Conservation (phyloP, 2,797 vertebrate species). For the Arvicola amphibius region DNA sequence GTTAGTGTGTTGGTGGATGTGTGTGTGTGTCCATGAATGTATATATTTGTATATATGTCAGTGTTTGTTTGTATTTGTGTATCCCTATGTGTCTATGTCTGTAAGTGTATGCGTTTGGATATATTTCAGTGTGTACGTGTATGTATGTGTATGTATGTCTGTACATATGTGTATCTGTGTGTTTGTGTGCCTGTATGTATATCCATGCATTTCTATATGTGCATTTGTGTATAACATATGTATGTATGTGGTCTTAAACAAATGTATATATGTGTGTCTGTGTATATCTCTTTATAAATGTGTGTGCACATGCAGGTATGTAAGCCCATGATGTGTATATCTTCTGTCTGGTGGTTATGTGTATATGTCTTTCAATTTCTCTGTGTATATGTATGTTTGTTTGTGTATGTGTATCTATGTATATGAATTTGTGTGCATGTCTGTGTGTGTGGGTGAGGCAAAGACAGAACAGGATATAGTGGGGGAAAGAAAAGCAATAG, state of each 20-base stretch:
- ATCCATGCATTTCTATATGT: background rate
- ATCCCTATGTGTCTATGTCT: background rate
- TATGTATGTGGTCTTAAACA: background rate
- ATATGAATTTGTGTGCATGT: background rate
- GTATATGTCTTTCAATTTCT: background rate
- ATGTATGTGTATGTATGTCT: background rate
- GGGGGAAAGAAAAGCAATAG: background rate
- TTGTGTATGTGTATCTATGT: background rate
- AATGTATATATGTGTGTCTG: background rate
- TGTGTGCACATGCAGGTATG: background rate
- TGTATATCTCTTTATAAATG: background rate
- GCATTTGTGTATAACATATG: background rate
- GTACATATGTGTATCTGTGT: background rate
- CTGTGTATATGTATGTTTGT: background rate
- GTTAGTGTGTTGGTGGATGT: background rate
- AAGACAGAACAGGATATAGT: background rate
- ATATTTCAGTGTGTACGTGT: background rate
- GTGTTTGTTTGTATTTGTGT: background rate
- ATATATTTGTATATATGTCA: background rate
- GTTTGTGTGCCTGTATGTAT: background rate
- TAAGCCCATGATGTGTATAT: too few species aligned
- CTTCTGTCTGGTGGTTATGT: background rate
- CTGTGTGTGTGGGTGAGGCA: background rate
- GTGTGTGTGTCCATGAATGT: background rate
- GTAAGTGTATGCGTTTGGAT: background rate